Conservation (phyloP, 2,888 invertebrate species). For the Geotrupes spiniger region DNA sequence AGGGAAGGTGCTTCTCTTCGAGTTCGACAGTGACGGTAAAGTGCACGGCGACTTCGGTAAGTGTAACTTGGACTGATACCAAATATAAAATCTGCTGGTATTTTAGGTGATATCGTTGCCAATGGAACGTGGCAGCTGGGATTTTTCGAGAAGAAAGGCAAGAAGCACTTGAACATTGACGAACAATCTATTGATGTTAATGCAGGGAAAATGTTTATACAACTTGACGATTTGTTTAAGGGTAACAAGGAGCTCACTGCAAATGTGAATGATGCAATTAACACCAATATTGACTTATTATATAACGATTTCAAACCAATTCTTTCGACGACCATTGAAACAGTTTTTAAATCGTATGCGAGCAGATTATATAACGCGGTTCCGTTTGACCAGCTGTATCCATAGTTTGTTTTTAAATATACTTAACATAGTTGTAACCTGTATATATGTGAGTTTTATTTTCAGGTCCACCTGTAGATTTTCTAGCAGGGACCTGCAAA, state of each 20-base stretch:
- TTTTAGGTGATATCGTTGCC: constrained; percentile 5
- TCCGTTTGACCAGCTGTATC: constrained; percentile 35
- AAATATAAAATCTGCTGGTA: too few relatives aligned
- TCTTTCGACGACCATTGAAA: constrained; percentile 32
- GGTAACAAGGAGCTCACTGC: constrained; percentile 34
- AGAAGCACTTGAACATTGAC: constrained; percentile 23
- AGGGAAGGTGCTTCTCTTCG: constrained; percentile 39
- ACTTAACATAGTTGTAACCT: too few relatives aligned
- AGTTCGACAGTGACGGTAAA: constrained; percentile 23
- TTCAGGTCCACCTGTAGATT: too few relatives aligned
- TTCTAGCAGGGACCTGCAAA: too few relatives aligned
- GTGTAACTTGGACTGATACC: background rate
- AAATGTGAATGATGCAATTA: constrained; percentile 43
- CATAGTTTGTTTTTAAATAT: constrained; percentile 12
- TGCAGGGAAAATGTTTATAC: constrained; percentile 28
- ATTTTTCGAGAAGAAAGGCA: constrained; percentile 10
- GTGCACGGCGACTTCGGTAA: constrained; percentile 11
- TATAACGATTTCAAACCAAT: constrained; percentile 46
- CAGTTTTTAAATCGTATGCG: constrained; percentile 27
- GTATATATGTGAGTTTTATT: too few relatives aligned
- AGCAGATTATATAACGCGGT: constrained; percentile 31
- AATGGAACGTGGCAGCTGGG: background rate
- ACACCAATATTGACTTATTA: constrained; percentile 44
- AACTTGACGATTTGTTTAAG: constrained; percentile 35
- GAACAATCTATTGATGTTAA: constrained; percentile 23